A percentile compares a stretch with the other conserved stretches of the same genome.
These are phyloP conservation scores for Anagyrus pseudococci DNA, from an alignment of 2,888 invertebrate genomes.

Conservation along the genomic window DNA sequence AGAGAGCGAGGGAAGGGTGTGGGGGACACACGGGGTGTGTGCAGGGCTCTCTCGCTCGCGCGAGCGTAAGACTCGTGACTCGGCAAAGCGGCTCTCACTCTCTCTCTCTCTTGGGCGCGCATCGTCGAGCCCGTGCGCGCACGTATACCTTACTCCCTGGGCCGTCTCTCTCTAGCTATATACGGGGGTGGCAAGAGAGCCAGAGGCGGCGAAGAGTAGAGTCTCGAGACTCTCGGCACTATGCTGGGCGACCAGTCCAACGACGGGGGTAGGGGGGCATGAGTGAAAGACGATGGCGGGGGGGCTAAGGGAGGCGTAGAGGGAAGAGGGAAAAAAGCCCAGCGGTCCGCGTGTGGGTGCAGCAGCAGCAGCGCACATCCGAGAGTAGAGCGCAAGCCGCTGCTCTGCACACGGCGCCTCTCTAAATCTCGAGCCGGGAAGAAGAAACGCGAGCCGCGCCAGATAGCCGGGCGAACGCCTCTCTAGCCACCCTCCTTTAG, in stretches of 20 bases:
- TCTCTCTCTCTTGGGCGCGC: neutral
- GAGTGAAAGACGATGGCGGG: neutral
- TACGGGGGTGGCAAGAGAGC: neutral
- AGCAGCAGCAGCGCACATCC: neutral
- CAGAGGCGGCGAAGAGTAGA: constrained; percentile 5
- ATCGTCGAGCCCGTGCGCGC: neutral
- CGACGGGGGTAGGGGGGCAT: neutral
- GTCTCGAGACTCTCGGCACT: constrained; percentile 9
- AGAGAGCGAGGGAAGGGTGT: neutral
- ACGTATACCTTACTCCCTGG: too few relatives aligned
- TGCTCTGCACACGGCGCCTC: neutral
- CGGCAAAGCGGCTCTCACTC: neutral
- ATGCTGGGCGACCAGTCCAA: neutral
- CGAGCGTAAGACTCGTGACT: constrained; percentile 16
- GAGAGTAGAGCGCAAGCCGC: too few relatives aligned
- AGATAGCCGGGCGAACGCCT: neutral
- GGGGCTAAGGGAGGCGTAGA: neutral
- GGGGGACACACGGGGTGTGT: too few relatives aligned
- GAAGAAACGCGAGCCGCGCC: constrained; percentile 15
- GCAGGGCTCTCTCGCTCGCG: neutral
- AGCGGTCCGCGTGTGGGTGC: neutral
- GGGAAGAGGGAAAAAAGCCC: constrained; percentile 1
- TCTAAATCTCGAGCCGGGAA: constrained; percentile 14
- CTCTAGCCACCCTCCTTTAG: too few relatives aligned
- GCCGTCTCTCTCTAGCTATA: too few relatives aligned